Percentiles rank a stretch among this genome's conserved stretches.
These are phyloP conservation scores for Lordiphosa andalusiaca DNA, from an alignment of 2,888 invertebrate genomes.

Conservation along the genomic window DNA sequence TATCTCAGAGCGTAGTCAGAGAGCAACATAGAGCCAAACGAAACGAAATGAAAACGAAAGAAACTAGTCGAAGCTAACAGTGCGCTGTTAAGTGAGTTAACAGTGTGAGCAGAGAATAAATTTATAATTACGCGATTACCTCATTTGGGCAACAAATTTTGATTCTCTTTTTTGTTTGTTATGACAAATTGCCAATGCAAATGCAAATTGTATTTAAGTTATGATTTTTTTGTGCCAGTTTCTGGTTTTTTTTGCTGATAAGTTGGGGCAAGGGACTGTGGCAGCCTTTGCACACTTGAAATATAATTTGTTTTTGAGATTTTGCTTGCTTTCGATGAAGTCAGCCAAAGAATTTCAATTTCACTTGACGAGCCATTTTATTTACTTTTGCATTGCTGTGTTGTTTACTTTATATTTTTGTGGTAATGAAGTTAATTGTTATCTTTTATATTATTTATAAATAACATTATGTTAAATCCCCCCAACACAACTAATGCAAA, in stretches of 20 bases:
- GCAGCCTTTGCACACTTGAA: background rate
- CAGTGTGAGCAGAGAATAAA: slow-evolving; percentile 33
- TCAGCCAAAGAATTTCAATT: slow-evolving; percentile 19
- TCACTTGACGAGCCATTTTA: background rate
- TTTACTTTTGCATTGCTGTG: slow-evolving; percentile 11
- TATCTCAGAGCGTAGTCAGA: background rate
- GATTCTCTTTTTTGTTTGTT: slow-evolving; percentile 31
- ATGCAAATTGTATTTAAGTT: slow-evolving; percentile 14
- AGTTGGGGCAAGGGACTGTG: background rate
- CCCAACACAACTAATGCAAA: slow-evolving; percentile 29
- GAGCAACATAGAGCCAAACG: slow-evolving; percentile 12
- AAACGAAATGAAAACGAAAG: slow-evolving; percentile 27
- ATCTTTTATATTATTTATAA: slow-evolving; percentile 37
- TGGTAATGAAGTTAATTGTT: slow-evolving; percentile 40
- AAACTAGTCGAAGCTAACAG: slow-evolving; percentile 34
- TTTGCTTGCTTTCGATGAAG: slow-evolving; percentile 27
- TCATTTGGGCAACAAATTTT: slow-evolving; percentile 77
- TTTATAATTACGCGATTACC: slow-evolving; percentile 78
- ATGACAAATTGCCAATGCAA: slow-evolving; percentile 59
- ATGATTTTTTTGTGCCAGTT: slow-evolving; percentile 8
- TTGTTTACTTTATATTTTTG: slow-evolving; percentile 15
- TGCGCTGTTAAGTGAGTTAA: background rate
- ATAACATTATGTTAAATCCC: slow-evolving; percentile 40
- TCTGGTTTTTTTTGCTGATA: slow-evolving; percentile 9
- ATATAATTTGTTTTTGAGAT: slow-evolving; percentile 1